Evolutionary conservation across 2,113 vertebrate species (phyloP), one percentile per base, ranked within the genome.

Genomic region (Cynocephalus volans): DNA sequence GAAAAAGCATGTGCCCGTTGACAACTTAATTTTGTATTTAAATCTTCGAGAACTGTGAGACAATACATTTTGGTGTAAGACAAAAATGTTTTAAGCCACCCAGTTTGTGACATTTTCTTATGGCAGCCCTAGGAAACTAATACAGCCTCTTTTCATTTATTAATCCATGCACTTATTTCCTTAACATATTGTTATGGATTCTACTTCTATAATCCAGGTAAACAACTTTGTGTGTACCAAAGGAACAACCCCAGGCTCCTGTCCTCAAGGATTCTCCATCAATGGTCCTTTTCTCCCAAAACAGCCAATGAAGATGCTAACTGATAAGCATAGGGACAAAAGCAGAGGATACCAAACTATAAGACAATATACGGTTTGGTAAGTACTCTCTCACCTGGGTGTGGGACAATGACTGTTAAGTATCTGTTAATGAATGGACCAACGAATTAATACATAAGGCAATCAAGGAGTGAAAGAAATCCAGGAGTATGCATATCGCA

Each of bases 401-500:
- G 24, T 48, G 58, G 24, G 41, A 45, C 26, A 56, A 26, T 11
- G 15, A 23, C 33, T 81, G 36, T 33, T 23, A 94, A 90, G 75
- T 70, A 85, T 52, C 54, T 93, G 48, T 67, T 91, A 31, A 62
- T 54, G 50, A 96, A 52, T 64, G 6, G 18, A 5, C 15, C 33
- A 88, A 15, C 50, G 48, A 92, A 87, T 82, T 58, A 65, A 52
- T 65, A 75, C 90, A 36, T 64, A 92, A 90, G 45, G 26, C 36
- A 45, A 88, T 96, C 2, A 19, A 26, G 56, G 56, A 77, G 7
- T 21, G 15, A 76, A 85, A 60, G 19, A 50, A 76, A 64, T 65
- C 5, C 28, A 54, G 12, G n/a, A 41, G 8, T 76, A 41, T 52
- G 11, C 76, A 70, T 70, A 18, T 81, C 11, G 70, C 8, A 18